Base-by-base conservation (phyloP, 2,888 invertebrate genomes). In the Lordiphosa andalusiaca region DNA sequence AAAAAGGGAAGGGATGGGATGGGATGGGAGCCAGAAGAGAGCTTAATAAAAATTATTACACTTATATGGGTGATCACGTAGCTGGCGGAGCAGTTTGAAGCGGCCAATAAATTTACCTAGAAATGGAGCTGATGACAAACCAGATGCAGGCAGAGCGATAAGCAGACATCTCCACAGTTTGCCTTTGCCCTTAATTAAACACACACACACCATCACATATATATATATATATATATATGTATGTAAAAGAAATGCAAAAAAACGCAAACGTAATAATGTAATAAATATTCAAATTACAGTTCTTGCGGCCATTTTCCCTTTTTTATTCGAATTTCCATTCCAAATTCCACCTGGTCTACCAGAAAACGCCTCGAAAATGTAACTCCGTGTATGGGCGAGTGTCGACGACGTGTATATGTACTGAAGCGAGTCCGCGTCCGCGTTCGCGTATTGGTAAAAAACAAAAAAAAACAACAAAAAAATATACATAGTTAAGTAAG, bases 1-100 rank as follows among this genome's bases (percentile, higher is more conserved):
- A 41, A 30, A n/a, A 46, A 48, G 30, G 37, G 1, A n/a, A 16
- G 21, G 35, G 74, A 52, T 44, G 38, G 35, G 21, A 23, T 13
- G n/a, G 5, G 12, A 5, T 4, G 42, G n/a, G 51, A 30, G 30
- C 30, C 3, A 30, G 25, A 38, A 41, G 7, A 73, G 30, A 30
- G 30, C 30, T 30, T 30, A 30, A 30, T 30, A 30, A 30, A 30
- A 30, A 30, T 30, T 30, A 30, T 88, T 87, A 88, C 85, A 87
- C 86, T 86, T 87, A 78, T 84, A 88, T 88, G 88, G 88, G 88
- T 87, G 88, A 88, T 87, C 88, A 88, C 88, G 88, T 87, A 87
- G 71, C 73, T 36, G 69, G 66, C 69, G 59, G 41, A 57, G 48
- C 30, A 53, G 59, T 42, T 48, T 13, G 39, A 44, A 19, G 44